Conservation (phyloP, 2,888 invertebrate genomes). For the Archips crataeganus region DNA sequence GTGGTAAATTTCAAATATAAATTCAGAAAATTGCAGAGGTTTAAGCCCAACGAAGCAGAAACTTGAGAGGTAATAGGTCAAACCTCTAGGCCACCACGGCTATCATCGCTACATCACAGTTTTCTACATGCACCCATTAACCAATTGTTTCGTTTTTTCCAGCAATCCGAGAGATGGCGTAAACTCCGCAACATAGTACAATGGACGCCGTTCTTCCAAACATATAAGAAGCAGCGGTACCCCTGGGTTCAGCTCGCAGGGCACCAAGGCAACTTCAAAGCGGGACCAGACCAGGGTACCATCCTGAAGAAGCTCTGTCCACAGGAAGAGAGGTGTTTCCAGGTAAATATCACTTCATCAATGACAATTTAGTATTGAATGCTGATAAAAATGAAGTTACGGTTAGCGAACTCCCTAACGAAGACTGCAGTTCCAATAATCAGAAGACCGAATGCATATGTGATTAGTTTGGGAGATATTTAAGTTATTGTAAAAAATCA, state of each 20-base stretch:
- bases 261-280: conserved; percentile 97
- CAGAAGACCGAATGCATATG: too few relatives aligned
- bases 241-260: conserved; percentile 99
- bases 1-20: too few relatives aligned
- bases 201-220: conserved; percentile 99
- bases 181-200: conserved; percentile 97
- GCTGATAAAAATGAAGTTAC: too few relatives aligned
- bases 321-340: conserved; percentile 95
- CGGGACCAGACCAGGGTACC: conserved; percentile 96
- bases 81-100: background rate
- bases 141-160: conserved; percentile 67
- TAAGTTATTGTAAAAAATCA: too few relatives aligned
- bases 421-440: too few relatives aligned
- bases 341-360: conserved; percentile 71
- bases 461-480: too few relatives aligned
- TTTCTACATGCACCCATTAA: background rate
- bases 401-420: too few relatives aligned
- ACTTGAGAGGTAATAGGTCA: background rate
- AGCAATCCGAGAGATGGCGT: conserved; percentile 96
- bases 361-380: background rate
- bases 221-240: conserved; percentile 97
- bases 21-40: too few relatives aligned
- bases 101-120: background rate
- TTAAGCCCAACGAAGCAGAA: too few relatives aligned
- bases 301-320: conserved; percentile 96